Conservation (phyloP, 2,113 vertebrate genomes). For the Nestor notabilis region DNA sequence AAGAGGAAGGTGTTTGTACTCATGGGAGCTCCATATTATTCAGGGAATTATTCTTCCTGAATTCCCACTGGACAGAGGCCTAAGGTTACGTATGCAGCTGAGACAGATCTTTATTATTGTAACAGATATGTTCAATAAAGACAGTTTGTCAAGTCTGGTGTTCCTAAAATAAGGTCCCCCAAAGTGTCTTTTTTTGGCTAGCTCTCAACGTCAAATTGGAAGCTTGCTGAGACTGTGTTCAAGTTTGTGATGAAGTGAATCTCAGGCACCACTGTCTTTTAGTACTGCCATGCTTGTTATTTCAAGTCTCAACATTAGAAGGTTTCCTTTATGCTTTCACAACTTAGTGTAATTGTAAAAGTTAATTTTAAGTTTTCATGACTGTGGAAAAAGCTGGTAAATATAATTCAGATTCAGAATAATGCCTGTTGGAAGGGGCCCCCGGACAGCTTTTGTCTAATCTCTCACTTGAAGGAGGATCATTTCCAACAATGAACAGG, state of each 20-base stretch:
- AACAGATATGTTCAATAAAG: not conserved
- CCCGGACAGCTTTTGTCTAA: not conserved
- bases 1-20: slow-evolving; percentile 13
- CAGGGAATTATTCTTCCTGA: not conserved
- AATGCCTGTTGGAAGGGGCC: not conserved
- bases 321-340: not conserved
- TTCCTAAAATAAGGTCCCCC: not conserved
- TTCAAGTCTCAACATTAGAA: not conserved
- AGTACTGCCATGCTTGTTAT: not conserved
- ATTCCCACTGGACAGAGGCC: not conserved
- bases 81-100: not conserved
- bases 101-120: not conserved
- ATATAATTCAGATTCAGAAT: not conserved
- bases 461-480: not conserved
- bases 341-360: not conserved
- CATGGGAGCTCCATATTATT: not conserved
- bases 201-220: not conserved
- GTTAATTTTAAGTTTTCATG: not conserved
- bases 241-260: not conserved
- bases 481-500: not conserved
- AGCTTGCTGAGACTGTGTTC: not conserved
- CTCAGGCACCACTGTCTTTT: not conserved
- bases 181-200: not conserved
- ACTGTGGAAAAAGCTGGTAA: not conserved
- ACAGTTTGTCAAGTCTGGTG: not conserved